These are phyloP conservation scores for Poeciliopsis turneri DNA, from an alignment of 2,797 vertebrate genomes.

Conservation along the genomic window DNA sequence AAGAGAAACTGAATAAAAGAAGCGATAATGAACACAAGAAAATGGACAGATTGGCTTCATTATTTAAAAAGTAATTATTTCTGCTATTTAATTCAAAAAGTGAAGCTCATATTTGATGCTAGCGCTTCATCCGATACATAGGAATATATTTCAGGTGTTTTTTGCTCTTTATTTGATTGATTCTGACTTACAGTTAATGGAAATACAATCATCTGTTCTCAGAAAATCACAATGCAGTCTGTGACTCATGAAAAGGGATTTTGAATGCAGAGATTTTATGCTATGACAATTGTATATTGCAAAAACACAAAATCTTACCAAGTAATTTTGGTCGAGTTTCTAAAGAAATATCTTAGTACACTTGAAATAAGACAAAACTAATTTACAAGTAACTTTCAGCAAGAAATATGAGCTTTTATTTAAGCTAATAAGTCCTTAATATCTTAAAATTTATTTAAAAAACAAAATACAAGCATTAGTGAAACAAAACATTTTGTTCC, in stretches of 20 bases:
- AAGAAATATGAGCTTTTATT: no score
- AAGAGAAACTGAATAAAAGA: conserved; percentile 7
- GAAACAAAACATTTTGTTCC: neutral
- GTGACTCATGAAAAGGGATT: neutral
- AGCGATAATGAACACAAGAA: neutral
- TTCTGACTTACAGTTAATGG: neutral
- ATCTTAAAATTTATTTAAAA: no score
- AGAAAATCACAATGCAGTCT: neutral
- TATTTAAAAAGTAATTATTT: neutral
- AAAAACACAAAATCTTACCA: no score
- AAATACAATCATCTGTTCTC: neutral
- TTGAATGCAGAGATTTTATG: neutral
- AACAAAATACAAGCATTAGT: no score
- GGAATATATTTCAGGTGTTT: neutral
- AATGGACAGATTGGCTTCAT: no score
- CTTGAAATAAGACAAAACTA: no score
- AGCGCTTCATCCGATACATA: neutral
- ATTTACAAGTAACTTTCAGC: no score
- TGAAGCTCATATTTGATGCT: neutral
- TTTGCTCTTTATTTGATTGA: neutral
- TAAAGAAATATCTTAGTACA: no score
- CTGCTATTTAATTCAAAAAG: neutral
- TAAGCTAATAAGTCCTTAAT: no score
- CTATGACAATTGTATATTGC: neutral
- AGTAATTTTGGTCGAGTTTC: no score